Percentiles rank a stretch among this genome's conserved stretches.
These are phyloP conservation scores for Thera obeliscata DNA, from an alignment of 2,888 invertebrate genomes.

Conservation along the genomic window DNA sequence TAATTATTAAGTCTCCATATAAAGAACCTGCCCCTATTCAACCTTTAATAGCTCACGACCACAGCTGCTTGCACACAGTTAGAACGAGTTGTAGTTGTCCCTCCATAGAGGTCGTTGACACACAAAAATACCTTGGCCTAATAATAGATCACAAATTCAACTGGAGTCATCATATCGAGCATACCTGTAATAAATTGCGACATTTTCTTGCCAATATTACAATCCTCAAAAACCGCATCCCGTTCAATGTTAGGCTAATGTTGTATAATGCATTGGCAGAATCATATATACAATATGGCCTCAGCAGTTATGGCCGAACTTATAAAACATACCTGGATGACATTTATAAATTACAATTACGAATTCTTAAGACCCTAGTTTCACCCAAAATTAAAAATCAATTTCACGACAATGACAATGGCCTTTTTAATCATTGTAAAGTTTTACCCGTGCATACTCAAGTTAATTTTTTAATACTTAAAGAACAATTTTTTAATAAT, in stretches of 20 bases:
- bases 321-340: too few species aligned
- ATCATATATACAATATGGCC: too few species aligned
- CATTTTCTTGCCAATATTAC: background rate
- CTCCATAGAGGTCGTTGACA: background rate
- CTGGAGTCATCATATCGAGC: background rate
- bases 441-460: background rate
- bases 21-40: background rate
- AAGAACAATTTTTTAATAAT: background rate
- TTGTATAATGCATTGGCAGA: background rate
- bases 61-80: background rate
- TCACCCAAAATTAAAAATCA: too few species aligned
- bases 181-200: background rate
- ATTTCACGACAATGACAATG: too few species aligned
- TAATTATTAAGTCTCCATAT: slow-evolving; percentile 2
- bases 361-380: too few species aligned
- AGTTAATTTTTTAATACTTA: background rate
- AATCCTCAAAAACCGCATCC: background rate
- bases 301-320: too few species aligned
- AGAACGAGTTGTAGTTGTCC: background rate
- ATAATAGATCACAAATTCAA: background rate
- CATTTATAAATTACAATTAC: too few species aligned
- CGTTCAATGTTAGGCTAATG: background rate
- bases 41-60: background rate
- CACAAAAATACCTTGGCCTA: background rate
- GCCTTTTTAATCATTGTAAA: too few species aligned